Evolutionary conservation across 2,888 invertebrate species (phyloP), one percentile per base, ranked within the genome.

Genomic region (Gnatocerus cornutus): DNA sequence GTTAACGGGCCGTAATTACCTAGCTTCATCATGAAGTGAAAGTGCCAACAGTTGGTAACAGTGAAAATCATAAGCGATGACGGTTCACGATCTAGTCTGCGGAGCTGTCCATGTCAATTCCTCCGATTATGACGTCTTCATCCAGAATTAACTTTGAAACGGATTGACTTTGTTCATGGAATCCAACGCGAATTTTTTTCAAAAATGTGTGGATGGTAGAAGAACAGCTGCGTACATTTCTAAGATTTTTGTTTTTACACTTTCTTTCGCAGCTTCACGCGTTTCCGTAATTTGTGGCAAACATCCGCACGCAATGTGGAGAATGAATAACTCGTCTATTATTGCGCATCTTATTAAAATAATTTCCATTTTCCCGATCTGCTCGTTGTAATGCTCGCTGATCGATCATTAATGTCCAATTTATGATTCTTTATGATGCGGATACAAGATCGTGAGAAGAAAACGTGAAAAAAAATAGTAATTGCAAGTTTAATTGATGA

Each of bases 381-480:
- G 56, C 27, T 21, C 27, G 43, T 16, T 12, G 14, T 55, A 55
- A 37, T 16, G 39, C 27, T 27, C 29, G 27, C 21, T 56, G 56
- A 56, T 56, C 43, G 43, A 56, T 56, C 56, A 56, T 56, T 56
- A 56, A 29, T 56, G 56, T 56, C 43, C 13, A 43, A 41, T 56
- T 21, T 43, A 56, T 56, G 16, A 56, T 56, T 41, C 56, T 41
- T 55, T 41, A 55, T 21, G 56, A 27, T 29, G 43, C 41, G 12
- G 52, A n/a, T 21, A 21, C 16, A 12, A 37, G 43, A 56, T 56
- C 56, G 56, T 56, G 56, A 56, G 56, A 41, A 33, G 39, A 55
- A 56, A 55, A 21, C 21, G 21, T 21, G 21, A 21, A 21, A 21
- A 21, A 21, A 21, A 21, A 21, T 21, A 3, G n/a, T 27, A 27